Evolutionary conservation across 2,113 vertebrate species (phyloP), one percentile per base, ranked within the genome.

Genomic region (Pteropus alecto): DNA sequence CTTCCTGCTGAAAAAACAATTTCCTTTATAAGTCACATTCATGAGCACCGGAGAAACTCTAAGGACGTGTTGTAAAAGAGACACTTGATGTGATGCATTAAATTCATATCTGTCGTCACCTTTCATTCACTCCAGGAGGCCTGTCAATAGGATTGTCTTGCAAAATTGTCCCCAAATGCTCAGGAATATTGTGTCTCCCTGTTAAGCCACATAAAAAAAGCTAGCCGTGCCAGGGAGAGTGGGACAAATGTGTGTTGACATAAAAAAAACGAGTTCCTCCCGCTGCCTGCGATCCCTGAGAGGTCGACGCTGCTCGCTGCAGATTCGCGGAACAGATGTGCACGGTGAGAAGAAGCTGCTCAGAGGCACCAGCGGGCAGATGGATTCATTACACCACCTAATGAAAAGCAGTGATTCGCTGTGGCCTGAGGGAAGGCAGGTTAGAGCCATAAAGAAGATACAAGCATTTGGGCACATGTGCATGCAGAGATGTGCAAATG

Each of bases 1-100:
- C 8, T 65, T 76, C 87, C 90, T 0, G 21, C 88, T 73, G 65
- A 51, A 43, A 81, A 85, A 77, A 76, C 76, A 48, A 74, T 70
- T 87, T 82, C 71, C 93, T 94, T 90, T 87, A 58, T 68, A 81
- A 73, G 56, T 89, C 4, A 0, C 74, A 87, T 9, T 35, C 84
- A 48, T 0, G 0, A 67, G 54, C 65, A 11, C 18, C 54, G 18
- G 90, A 85, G 95, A 96, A 93, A 89, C 77, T 87, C 43, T 88
- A 92, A 89, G 98, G 94, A 94, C 35, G 61, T 78, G 28, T 22
- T 95, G 88, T 89, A 71, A 97, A 95, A 93, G 68, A 91, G 96
- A 96, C 90, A 4, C 21, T 90, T 76, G 68, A 87, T 93, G 71
- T 85, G 84, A 88, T 91, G 94, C 38, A 77, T 68, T 76, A 96